Percentiles rank a stretch among this genome's conserved stretches.
Evolutionary conservation across 2,797 vertebrate genomes (phyloP).

Genomic region (Harpagifer antarcticus): DNA sequence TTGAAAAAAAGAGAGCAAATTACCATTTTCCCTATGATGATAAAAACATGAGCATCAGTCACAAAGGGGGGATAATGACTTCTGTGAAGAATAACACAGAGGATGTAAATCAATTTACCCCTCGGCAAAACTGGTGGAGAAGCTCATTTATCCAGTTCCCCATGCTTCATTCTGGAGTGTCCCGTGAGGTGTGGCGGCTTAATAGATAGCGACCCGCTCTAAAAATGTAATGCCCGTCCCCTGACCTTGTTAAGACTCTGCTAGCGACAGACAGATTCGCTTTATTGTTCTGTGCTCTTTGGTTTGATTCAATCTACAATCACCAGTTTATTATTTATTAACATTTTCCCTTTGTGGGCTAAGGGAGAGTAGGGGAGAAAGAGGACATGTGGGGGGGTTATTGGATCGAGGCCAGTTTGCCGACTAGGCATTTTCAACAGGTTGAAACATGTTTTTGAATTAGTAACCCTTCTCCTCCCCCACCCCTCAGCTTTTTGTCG

Average conservation of each 20-base stretch:
- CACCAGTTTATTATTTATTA: constrained; percentile 64
- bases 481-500: constrained; percentile 38
- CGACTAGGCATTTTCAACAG: constrained; percentile 70
- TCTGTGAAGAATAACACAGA: constrained; percentile 64
- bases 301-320: constrained; percentile 54
- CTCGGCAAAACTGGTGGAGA: constrained; percentile 23
- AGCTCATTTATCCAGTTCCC: constrained; percentile 53
- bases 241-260: constrained; percentile 54
- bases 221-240: constrained; percentile 57
- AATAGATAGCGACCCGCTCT: constrained; percentile 48
- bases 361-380: constrained; percentile 4
- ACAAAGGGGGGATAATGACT: constrained; percentile 65
- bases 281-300: constrained; percentile 59
- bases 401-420: constrained; percentile 44
- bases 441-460: constrained; percentile 67
- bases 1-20: constrained; percentile 56
- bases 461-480: constrained; percentile 21
- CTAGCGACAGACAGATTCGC: constrained; percentile 57
- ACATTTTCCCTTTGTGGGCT: constrained; percentile 53
- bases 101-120: constrained; percentile 62
- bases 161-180: constrained; percentile 53
- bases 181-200: constrained; percentile 37
- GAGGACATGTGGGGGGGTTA: not conserved
- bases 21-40: constrained; percentile 51
- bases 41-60: constrained; percentile 69